A percentile compares a stretch with the other conserved stretches of the same genome.
Evolutionary conservation across 2,113 vertebrate species (phyloP).

Genomic region (Cheilinus undulatus): DNA sequence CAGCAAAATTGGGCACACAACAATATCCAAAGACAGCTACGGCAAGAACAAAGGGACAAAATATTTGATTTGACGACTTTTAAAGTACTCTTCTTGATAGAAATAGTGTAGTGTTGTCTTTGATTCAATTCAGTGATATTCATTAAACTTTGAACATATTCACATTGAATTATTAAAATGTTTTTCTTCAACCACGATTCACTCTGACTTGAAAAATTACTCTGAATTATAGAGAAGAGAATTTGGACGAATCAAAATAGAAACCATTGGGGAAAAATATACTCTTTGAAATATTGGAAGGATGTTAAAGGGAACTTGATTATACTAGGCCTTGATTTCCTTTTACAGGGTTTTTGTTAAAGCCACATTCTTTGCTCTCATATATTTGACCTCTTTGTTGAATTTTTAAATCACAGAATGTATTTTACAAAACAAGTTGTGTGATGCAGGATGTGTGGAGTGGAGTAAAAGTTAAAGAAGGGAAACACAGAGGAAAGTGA

Average conservation of each 20-base stretch:
- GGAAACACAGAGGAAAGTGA: conserved; percentile 13
- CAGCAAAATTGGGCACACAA: not conserved
- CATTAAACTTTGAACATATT: not conserved
- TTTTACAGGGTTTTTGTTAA: conserved; percentile 22
- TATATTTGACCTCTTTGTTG: conserved; percentile 11
- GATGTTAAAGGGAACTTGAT: not conserved
- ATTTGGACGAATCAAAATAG: not conserved
- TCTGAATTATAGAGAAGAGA: not conserved
- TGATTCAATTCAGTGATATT: not conserved
- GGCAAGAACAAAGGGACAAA: not conserved
- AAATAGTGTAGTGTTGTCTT: not conserved
- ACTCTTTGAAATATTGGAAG: no score
- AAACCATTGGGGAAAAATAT: not conserved
- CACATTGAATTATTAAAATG: not conserved
- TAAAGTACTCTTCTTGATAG: not conserved
- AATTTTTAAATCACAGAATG: conserved; percentile 44
- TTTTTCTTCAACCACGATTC: not conserved
- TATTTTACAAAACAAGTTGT: not conserved
- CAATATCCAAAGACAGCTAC: not conserved
- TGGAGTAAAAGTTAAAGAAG: conserved; percentile 31
- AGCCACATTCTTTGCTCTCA: not conserved
- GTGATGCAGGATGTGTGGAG: not conserved
- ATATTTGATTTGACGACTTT: not conserved
- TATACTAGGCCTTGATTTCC: conserved; percentile 1
- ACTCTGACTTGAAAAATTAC: not conserved